Conservation (phyloP, 1,140 invertebrate genomes). For the Drosophila tristis region DNA sequence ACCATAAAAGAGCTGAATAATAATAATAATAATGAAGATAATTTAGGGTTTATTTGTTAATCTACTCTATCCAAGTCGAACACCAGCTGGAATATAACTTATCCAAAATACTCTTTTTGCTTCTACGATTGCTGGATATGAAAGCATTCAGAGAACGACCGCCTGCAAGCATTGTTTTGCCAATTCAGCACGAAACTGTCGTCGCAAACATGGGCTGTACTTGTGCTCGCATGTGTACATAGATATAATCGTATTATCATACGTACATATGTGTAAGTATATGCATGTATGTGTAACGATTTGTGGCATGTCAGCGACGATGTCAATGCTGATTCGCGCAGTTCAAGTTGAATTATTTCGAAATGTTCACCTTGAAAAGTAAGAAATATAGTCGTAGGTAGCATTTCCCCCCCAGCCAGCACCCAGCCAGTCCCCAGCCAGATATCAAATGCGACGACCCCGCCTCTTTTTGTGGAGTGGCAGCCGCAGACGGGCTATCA, state of each 20-base stretch:
- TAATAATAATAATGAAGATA: neutral
- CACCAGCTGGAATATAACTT: too few relatives aligned
- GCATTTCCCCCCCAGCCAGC: conserved; percentile 20
- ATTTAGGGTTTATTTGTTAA: too few relatives aligned
- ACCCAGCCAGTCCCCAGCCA: conserved; percentile 34
- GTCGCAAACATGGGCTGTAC: conserved; percentile 14
- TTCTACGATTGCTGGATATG: too few relatives aligned
- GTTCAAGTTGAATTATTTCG: conserved; percentile 81
- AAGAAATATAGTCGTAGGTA: conserved; percentile 38
- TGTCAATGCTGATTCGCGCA: conserved; percentile 78
- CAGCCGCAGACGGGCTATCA: conserved; percentile 16
- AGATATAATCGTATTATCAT: neutral
- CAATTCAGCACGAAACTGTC: conserved; percentile 49
- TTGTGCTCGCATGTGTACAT: conserved; percentile 6
- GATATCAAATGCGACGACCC: conserved; percentile 44
- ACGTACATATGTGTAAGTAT: neutral
- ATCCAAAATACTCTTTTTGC: too few relatives aligned
- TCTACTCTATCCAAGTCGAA: too few relatives aligned
- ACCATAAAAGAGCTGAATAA: conserved; percentile 5
- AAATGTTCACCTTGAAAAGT: conserved; percentile 80
- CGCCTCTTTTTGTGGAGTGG: conserved; percentile 49
- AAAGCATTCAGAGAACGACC: neutral
- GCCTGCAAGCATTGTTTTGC: conserved; percentile 39
- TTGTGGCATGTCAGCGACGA: conserved; percentile 60
- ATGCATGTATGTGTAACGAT: conserved; percentile 2